A percentile compares a stretch with the other conserved stretches of the same genome.
Evolutionary conservation across 2,113 vertebrate genomes (phyloP).

Genomic region (Oostethus manadensis): DNA sequence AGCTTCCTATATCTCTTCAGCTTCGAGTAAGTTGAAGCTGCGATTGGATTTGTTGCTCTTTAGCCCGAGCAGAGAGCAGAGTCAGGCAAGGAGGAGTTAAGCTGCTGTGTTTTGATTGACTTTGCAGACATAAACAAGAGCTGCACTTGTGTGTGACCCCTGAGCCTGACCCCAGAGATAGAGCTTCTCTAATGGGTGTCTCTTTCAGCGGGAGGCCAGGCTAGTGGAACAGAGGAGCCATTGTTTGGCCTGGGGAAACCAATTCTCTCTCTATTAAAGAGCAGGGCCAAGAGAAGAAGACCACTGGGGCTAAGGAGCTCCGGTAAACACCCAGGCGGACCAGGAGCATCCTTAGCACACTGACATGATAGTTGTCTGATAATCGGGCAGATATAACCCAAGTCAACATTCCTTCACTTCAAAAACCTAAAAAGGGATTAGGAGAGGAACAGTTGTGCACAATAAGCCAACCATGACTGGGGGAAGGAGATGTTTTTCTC

Average conservation of each 20-base stretch:
- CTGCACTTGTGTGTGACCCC: constrained; percentile 70
- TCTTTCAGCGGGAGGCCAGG: constrained; percentile 68
- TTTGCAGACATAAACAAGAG: constrained; percentile 77
- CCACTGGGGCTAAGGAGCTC: constrained; percentile 16
- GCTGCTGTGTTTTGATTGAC: constrained; percentile 71
- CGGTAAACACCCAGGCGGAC: constrained; percentile 33
- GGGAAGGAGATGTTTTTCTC: constrained; percentile 39
- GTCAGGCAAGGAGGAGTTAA: constrained; percentile 62
- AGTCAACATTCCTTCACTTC: constrained; percentile 23
- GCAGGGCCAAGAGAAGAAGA: constrained; percentile 45
- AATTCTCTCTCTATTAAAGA: constrained; percentile 63
- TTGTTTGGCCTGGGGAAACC: constrained; percentile 67
- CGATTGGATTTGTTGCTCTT: constrained; percentile 24
- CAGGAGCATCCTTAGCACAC: constrained; percentile 24
- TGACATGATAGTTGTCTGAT: constrained; percentile 5
- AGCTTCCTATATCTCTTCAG: constrained; percentile 19
- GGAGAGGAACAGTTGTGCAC: constrained; percentile 27
- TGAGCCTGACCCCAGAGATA: constrained; percentile 73
- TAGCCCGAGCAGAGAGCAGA: constrained; percentile 17
- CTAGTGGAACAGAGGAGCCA: constrained; percentile 67
- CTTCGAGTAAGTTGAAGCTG: constrained; percentile 8
- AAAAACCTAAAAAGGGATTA: constrained; percentile 37
- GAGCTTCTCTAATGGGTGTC: constrained; percentile 76
- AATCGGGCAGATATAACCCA: constrained; percentile 9
- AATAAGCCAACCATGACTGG: constrained; percentile 30